Percentiles rank a stretch among this genome's conserved stretches.
Evolutionary conservation across 2,797 vertebrate genomes (phyloP).

Genomic region (Siniperca undulata): DNA sequence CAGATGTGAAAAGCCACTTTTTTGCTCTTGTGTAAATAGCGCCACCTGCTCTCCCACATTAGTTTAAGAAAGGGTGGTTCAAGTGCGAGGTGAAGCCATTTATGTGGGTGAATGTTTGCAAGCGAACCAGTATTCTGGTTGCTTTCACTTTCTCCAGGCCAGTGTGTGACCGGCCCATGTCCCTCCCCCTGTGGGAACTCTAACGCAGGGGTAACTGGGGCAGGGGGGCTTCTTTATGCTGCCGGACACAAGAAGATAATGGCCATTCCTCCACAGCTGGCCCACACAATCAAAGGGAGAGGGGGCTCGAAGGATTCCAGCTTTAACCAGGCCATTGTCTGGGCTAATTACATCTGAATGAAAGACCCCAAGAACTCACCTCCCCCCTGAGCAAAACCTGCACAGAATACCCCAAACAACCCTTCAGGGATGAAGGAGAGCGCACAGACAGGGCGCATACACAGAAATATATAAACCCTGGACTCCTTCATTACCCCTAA

Average conservation of each 20-base stretch:
- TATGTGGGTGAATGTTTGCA: slow-evolving; percentile 47
- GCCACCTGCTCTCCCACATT: slow-evolving; percentile 28
- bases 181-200: slow-evolving; percentile 85
- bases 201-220: slow-evolving; percentile 70
- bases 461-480: slow-evolving; percentile 66
- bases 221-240: slow-evolving; percentile 81
- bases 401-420: slow-evolving; percentile 81
- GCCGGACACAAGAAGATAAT: slow-evolving; percentile 85
- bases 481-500: slow-evolving; percentile 68
- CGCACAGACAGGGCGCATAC: slow-evolving; percentile 57
- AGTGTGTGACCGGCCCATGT: slow-evolving; percentile 71
- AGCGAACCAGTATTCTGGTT: slow-evolving; percentile 44
- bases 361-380: slow-evolving; percentile 89
- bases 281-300: slow-evolving; percentile 87
- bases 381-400: slow-evolving; percentile 73
- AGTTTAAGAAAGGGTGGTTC: slow-evolving; percentile 47
- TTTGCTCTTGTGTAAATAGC: slow-evolving; percentile 37
- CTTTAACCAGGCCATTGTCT: slow-evolving; percentile 96
- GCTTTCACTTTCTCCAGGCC: slow-evolving; percentile 71
- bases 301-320: slow-evolving; percentile 89
- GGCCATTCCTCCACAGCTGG: slow-evolving; percentile 88
- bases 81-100: slow-evolving; percentile 62
- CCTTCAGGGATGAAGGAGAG: slow-evolving; percentile 74
- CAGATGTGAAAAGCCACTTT: slow-evolving; percentile 51
- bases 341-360: slow-evolving; percentile 97